These are phyloP conservation scores for Prochilodus magdalenae DNA, from an alignment of 2,113 vertebrate species.

Conservation along the genomic window DNA sequence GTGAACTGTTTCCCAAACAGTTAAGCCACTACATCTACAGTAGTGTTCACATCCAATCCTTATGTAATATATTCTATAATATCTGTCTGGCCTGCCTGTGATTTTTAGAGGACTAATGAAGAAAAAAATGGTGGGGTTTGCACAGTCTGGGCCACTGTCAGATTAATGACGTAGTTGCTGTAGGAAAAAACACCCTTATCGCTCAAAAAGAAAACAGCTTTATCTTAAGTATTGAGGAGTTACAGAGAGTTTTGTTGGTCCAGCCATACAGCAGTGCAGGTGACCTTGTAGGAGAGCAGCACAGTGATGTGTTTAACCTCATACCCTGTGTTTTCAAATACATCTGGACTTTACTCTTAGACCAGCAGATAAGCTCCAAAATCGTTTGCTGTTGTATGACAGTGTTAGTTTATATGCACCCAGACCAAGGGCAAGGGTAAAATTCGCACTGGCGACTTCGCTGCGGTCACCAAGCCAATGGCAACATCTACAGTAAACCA, in stretches of 20 bases:
- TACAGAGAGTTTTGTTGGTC: slow-evolving; percentile 50
- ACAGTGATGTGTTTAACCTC: slow-evolving; percentile 45
- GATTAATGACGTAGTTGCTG: slow-evolving; percentile 5
- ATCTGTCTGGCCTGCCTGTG: background rate
- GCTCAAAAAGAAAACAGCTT: slow-evolving; percentile 51
- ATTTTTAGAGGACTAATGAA: background rate
- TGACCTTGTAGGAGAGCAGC: slow-evolving; percentile 66
- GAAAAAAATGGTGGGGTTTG: background rate
- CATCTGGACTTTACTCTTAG: slow-evolving; percentile 15
- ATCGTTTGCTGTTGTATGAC: background rate
- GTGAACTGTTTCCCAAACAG: background rate
- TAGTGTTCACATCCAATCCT: background rate
- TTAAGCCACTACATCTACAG: background rate
- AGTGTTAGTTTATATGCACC: background rate
- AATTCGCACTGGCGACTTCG: too few relatives aligned
- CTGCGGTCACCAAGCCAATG: too few relatives aligned
- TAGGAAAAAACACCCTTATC: slow-evolving; percentile 52
- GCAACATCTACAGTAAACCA: too few relatives aligned
- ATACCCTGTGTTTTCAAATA: slow-evolving; percentile 17
- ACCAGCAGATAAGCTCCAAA: slow-evolving; percentile 25
- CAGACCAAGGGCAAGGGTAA: background rate
- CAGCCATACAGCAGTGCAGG: slow-evolving; percentile 35
- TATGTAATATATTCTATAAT: slow-evolving; percentile 3
- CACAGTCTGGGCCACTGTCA: slow-evolving; percentile 27
- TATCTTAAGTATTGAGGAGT: slow-evolving; percentile 44